Conservation (phyloP, 2,113 vertebrate genomes). For the Brachypodius melanocephalos region DNA sequence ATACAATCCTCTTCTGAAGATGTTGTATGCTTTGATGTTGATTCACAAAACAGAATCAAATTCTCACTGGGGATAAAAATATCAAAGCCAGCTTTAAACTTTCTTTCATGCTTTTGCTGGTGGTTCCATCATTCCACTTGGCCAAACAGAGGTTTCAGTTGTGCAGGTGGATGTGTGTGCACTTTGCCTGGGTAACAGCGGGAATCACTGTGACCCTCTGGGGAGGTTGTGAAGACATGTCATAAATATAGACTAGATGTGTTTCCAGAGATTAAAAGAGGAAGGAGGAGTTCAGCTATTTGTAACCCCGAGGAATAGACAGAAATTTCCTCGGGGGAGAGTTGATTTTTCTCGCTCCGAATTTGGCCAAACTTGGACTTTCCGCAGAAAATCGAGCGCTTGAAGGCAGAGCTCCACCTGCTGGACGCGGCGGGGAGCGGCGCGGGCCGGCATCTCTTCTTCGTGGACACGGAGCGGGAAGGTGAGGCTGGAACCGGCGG, state of each 20-base stretch:
- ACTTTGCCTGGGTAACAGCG: too few relatives aligned
- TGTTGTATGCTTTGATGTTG: background rate
- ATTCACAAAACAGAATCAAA: background rate
- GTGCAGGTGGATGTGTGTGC: background rate
- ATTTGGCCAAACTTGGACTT: background rate
- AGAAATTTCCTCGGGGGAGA: background rate
- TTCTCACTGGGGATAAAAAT: background rate
- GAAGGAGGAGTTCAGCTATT: background rate
- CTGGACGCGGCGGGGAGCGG: constrained; percentile 84
- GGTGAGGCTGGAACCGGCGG: constrained; percentile 61
- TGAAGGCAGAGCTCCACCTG: constrained; percentile 95
- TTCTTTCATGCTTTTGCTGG: background rate
- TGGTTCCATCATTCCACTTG: background rate
- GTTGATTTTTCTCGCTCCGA: accelerated
- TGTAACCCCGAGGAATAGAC: background rate
- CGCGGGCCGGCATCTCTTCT: constrained; percentile 84
- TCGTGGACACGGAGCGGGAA: constrained; percentile 85
- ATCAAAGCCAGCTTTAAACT: background rate
- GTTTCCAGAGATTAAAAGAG: background rate
- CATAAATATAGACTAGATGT: background rate
- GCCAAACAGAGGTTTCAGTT: background rate
- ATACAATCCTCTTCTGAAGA: background rate
- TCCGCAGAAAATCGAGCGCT: constrained; percentile 91
- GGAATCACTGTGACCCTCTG: background rate
- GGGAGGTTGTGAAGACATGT: background rate